Conservation (phyloP, 2,888 invertebrate species). For the Pachliopta kotzebuea region DNA sequence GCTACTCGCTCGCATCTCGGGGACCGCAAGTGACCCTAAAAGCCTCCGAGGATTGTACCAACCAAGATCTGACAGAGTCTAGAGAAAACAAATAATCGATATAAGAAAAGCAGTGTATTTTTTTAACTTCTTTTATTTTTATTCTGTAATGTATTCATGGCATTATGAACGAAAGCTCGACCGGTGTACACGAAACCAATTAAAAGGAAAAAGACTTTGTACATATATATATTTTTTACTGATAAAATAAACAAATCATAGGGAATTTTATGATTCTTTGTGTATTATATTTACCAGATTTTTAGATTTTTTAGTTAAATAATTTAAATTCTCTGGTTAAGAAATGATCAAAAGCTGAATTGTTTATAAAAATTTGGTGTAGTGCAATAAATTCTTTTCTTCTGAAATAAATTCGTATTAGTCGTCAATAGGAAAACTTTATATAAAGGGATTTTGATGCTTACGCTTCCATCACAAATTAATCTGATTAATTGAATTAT, state of each 20-base stretch:
- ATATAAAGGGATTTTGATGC: slow-evolving; percentile 14
- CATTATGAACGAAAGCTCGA: too few relatives aligned
- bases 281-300: too few relatives aligned
- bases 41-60: slow-evolving; percentile 67
- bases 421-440: not conserved
- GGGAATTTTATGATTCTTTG: too few relatives aligned
- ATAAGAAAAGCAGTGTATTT: not conserved
- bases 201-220: too few relatives aligned
- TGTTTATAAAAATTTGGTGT: not conserved
- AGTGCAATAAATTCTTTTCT: too few relatives aligned
- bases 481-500: slow-evolving; percentile 22
- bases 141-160: too few relatives aligned
- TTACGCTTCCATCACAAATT: slow-evolving; percentile 12
- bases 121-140: not conserved
- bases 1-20: slow-evolving; percentile 71
- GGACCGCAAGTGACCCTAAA: slow-evolving; percentile 67
- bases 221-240: too few relatives aligned
- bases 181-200: too few relatives aligned
- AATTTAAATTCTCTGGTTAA: not conserved
- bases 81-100: slow-evolving; percentile 28
- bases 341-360: not conserved
- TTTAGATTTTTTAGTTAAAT: not conserved
- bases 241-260: too few relatives aligned
- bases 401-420: not conserved
- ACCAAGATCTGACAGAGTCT: slow-evolving; percentile 68